Evolutionary conservation across 2,797 vertebrate species (phyloP), one percentile per base, ranked within the genome.

Genomic region (Mallotus villosus): DNA sequence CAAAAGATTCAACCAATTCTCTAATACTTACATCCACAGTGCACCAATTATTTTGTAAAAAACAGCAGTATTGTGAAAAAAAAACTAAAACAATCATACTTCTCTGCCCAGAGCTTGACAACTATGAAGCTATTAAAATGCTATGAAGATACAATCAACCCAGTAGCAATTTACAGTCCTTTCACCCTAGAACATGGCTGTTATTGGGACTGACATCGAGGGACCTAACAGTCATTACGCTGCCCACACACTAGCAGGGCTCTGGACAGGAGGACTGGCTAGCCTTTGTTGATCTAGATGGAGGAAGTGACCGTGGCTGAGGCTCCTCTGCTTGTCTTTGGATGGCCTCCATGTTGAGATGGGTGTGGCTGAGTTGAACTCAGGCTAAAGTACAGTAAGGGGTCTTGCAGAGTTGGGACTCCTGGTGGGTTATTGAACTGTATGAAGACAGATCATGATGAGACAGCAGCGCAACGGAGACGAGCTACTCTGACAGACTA

Each of bases 151-250:
- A 77, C 63, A 82, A 78, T 61, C 60, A 70, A 83, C 83, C 88
- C 87, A 88, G 81, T 80, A 87, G 87, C 86, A 84, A 87, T 88
- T 86, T 81, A 85, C 86, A 89, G 89, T 88, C 8, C 85, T 87
- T 91, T 83, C 82, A 86, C 51, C 76, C 85, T 89, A 85, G 86
- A 86, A 71, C 27, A 0, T 68, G 81, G 85, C 85, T 87, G 77
- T 85, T 4, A 14, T 62, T 46, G 79, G 19, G 19, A n/a, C 51
- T 55, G 51, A 55, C 16, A 1, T 55, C 19, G 51, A 46, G 3
- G 9, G 41, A 46, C 41, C 41, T 0, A 14, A 46, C 41, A 46
- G 51, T 55, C 51, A 55, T 6, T 19, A 55, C 17, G n/a, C 51
- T 17, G 4, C 51, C 41, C 19, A 55, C 16, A 11, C n/a, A 27